phyloP scores from a whole-genome alignment of 2,113 vertebrate species.

The Cyanistes caeruleus region DNA sequence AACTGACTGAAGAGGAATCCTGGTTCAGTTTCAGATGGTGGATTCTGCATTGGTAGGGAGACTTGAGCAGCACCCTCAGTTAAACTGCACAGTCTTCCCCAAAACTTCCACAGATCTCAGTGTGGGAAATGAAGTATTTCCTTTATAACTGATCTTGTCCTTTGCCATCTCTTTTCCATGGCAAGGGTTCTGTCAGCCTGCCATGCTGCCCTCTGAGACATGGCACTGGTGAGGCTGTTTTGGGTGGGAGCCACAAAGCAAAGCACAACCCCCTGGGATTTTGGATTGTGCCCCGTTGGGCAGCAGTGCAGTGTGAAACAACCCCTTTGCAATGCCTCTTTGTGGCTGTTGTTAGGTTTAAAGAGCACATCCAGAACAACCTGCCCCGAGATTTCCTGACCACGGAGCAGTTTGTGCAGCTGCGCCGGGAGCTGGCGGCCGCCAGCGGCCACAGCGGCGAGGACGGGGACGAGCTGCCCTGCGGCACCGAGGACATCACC shows the following conservation, averaged over 20 bases:
- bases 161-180: not conserved
- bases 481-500: conserved; percentile 89
- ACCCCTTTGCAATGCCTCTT: not conserved
- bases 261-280: not conserved
- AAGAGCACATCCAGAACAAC: conserved; percentile 94
- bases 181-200: not conserved
- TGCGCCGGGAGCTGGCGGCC: conserved; percentile 89
- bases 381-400: conserved; percentile 92
- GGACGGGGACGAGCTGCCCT: conserved; percentile 86
- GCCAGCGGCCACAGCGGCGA: conserved; percentile 80
- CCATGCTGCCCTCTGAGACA: rapidly evolving
- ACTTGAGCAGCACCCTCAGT: not conserved
- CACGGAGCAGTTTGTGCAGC: conserved; percentile 91
- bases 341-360: conserved; percentile 82
- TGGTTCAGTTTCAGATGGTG: not conserved
- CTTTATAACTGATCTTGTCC: not conserved
- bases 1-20: not conserved
- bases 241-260: rapidly evolving
- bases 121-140: not conserved
- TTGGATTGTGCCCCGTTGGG: rapidly evolving
- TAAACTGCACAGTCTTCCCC: not conserved
- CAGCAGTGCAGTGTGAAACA: rapidly evolving
- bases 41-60: not conserved
- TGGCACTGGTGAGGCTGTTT: not conserved
- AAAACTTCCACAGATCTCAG: not conserved